Conservation (phyloP, 2,113 vertebrate species). For the Pterocles orientalis region DNA sequence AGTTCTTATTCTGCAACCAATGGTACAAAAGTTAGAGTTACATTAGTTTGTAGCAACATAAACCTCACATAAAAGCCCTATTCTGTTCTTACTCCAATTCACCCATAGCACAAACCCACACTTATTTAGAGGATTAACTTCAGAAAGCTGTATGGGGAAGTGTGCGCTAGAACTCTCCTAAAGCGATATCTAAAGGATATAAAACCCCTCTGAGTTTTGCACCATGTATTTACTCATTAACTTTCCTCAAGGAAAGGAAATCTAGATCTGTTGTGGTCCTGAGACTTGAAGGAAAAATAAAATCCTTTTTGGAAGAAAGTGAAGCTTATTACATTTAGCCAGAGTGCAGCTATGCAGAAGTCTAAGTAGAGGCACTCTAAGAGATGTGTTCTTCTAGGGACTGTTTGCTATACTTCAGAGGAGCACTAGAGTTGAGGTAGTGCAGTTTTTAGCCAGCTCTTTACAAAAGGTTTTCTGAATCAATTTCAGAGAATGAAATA, state of each 20-base stretch:
- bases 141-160: background rate
- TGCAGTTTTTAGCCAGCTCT: background rate
- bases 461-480: background rate
- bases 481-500: background rate
- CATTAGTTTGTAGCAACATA: background rate
- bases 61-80: background rate
- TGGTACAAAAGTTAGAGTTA: background rate
- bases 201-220: background rate
- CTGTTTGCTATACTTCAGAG: background rate
- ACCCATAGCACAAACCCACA: background rate
- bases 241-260: background rate
- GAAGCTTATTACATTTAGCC: background rate
- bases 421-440: background rate
- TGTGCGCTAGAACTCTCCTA: background rate
- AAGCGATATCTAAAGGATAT: background rate
- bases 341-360: background rate
- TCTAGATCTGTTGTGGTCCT: background rate
- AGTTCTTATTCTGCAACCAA: background rate
- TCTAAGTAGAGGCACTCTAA: background rate
- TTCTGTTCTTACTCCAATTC: background rate
- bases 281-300: background rate
- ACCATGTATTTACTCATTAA: background rate
- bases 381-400: background rate
- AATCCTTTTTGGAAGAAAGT: background rate
- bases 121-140: background rate